These are phyloP conservation scores for Acanthochromis polyacanthus DNA, from an alignment of 2,113 vertebrate species.

Conservation along the genomic window DNA sequence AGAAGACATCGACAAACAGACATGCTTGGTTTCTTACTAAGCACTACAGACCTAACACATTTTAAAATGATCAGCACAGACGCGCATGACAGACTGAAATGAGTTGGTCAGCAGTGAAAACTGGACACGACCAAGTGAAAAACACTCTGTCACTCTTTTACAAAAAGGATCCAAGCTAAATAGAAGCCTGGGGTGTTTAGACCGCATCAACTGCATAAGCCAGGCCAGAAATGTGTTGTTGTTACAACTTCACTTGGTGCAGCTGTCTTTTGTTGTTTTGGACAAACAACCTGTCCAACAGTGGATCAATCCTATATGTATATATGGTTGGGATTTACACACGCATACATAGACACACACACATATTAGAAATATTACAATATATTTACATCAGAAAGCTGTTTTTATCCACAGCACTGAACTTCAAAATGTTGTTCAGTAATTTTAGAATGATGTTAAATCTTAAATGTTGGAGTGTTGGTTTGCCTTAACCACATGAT, in stretches of 20 bases:
- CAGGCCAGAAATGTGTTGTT: constrained; percentile 52
- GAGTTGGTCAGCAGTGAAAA: background rate
- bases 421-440: no score
- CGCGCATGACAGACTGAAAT: background rate
- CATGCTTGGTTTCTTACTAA: background rate
- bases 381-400: no score
- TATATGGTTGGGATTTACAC: no score
- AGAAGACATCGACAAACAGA: background rate
- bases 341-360: no score
- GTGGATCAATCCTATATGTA: no score
- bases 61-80: background rate
- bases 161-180: constrained; percentile 63
- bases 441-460: no score
- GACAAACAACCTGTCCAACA: background rate
- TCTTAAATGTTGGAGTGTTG: no score
- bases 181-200: constrained; percentile 50
- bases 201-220: constrained; percentile 32
- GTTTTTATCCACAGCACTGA: no score
- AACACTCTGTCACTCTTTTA: constrained; percentile 14
- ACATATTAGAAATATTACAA: no score
- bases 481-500: no score
- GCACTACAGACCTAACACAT: background rate
- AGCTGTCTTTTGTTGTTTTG: constrained; percentile 63
- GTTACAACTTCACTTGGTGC: constrained; percentile 35
- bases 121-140: background rate